Evolutionary conservation across 2,888 invertebrate genomes (phyloP), one percentile per base, ranked within the genome.

Genomic region (Entomobrya multifasciata): DNA sequence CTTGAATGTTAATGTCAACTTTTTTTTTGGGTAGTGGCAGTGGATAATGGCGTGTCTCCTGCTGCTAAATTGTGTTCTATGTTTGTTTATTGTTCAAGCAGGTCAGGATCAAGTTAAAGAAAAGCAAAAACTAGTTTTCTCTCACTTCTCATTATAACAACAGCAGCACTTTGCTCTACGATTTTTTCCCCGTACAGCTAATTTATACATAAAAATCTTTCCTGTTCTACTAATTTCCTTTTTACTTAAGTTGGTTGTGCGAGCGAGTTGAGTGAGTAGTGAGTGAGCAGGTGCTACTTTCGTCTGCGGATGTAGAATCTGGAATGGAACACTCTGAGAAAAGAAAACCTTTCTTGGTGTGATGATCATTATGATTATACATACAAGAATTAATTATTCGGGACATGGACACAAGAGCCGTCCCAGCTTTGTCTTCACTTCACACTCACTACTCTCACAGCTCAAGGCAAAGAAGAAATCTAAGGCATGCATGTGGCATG

Each of bases 41-140:
- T 27, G 47, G 74, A 76, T 76, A 83, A 83, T 83, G 83, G 83
- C 17, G n/a, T 76, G 83, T 83, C 83, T 76, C 83, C 76, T 62
- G 83, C 62, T 76, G 74, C 62, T 76, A 62, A 76, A 74, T 76
- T 62, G 74, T 76, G 52, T 52, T 36, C 8, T 36, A 4, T 36
- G 36, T 36, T 36, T 36, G 36, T 36, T 36, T 36, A 6, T 36
- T 36, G 4, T 36, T 74, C 62, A 65, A 65, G 76, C 83, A 83
- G 83, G 83, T 76, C 74, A 76, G 83, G 83, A 65, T 74, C 76
- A 76, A 74, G 76, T 60, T 70, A 44, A 70, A 47, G 44, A 17
- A n/a, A n/a, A 20, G 67, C 15, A 55, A 62, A 76, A 83, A 74
- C 76, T 30, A 65, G 74, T 83, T 76, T 74, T 72, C 52, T 79